These are phyloP conservation scores for Sebastes iracundus DNA, from an alignment of 2,797 vertebrate species.

Conservation along the genomic window DNA sequence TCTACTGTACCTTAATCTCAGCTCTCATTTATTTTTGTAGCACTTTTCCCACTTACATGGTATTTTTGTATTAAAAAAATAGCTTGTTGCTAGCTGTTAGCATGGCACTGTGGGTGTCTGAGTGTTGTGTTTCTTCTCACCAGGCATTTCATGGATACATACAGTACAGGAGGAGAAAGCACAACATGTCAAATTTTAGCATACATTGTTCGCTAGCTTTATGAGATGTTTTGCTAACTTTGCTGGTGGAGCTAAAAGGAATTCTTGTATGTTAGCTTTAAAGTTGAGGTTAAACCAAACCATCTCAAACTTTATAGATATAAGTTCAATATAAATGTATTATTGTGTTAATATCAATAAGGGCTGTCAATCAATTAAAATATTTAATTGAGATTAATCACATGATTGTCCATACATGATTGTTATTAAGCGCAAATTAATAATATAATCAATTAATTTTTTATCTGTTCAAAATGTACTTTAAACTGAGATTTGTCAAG, in stretches of 20 bases:
- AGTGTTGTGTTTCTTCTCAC: background rate
- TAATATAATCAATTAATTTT: no score
- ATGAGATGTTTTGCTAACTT: background rate
- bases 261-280: no score
- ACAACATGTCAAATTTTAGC: background rate
- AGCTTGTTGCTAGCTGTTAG: background rate
- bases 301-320: background rate
- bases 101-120: background rate
- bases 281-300: background rate
- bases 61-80: background rate
- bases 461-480: no score
- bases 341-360: no score
- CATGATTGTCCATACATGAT: no score
- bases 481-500: no score
- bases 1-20: background rate
- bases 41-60: background rate
- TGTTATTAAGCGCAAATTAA: no score
- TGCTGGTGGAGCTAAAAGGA: background rate
- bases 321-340: background rate
- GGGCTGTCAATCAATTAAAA: no score
- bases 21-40: background rate
- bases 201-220: background rate
- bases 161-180: background rate
- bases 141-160: background rate
- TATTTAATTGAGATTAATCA: no score